A percentile compares a stretch with the other conserved stretches of the same genome.
Evolutionary conservation across 2,113 vertebrate genomes (phyloP).

Genomic region (Thalassoma bifasciatum): DNA sequence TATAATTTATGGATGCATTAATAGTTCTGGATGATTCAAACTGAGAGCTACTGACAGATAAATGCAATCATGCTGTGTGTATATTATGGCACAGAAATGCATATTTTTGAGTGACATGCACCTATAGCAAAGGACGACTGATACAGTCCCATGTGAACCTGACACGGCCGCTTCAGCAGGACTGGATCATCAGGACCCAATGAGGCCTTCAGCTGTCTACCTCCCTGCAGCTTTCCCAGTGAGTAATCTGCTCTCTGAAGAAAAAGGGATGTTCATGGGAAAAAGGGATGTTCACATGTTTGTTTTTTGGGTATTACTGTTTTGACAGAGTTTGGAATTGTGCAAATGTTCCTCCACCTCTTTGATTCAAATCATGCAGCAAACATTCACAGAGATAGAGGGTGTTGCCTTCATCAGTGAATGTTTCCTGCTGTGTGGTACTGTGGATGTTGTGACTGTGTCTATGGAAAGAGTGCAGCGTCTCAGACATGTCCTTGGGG

Average conservation of each 20-base stretch:
- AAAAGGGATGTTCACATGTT: conserved; percentile 37
- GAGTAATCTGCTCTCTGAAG: conserved; percentile 67
- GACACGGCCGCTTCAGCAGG: conserved; percentile 61
- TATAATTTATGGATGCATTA: conserved; percentile 43
- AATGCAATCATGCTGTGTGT: conserved; percentile 25
- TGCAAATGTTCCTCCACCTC: neutral
- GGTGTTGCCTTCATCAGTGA: neutral
- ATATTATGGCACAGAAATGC: conserved; percentile 35
- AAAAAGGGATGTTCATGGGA: conserved; percentile 19
- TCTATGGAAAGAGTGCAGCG: conserved; percentile 59
- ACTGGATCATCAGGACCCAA: conserved; percentile 79
- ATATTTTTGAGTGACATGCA: conserved; percentile 47
- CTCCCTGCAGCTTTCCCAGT: conserved; percentile 66
- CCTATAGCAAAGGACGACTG: conserved; percentile 47
- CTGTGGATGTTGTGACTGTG: conserved; percentile 46
- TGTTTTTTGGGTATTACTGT: conserved; percentile 33
- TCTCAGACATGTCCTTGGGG: conserved; percentile 40
- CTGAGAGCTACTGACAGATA: conserved; percentile 49
- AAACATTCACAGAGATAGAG: conserved; percentile 5
- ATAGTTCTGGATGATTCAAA: conserved; percentile 54
- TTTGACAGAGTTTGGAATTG: neutral
- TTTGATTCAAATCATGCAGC: conserved; percentile 23
- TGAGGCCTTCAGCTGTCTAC: conserved; percentile 73
- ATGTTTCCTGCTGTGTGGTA: conserved; percentile 23
- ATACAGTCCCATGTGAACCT: conserved; percentile 61